Conservation (phyloP, 2,113 vertebrate genomes). For the Maccullochella peelii region DNA sequence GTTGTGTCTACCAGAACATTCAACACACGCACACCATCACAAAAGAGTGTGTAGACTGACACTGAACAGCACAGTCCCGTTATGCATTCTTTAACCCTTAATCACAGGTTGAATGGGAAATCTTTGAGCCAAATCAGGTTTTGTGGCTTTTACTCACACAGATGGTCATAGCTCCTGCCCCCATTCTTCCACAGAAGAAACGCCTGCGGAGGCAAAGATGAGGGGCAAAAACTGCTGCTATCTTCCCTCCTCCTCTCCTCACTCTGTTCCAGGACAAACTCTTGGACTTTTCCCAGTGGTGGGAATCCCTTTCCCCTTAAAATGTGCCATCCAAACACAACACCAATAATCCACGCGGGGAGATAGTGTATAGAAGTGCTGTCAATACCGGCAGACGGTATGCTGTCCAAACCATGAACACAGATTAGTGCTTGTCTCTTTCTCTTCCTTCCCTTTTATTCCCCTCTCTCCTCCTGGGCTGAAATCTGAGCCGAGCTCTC, state of each 20-base stretch:
- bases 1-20: conserved; percentile 2
- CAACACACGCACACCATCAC: conserved; percentile 30
- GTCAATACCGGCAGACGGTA: conserved; percentile 48
- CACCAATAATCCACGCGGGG: conserved; percentile 16
- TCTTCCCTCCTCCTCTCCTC: conserved; percentile 63
- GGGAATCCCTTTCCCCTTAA: conserved; percentile 23
- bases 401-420: conserved; percentile 54
- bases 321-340: conserved; percentile 42
- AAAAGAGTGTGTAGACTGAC: conserved; percentile 15
- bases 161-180: conserved; percentile 91
- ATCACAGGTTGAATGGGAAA: conserved; percentile 50
- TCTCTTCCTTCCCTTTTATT: conserved; percentile 65
- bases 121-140: conserved; percentile 31
- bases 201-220: conserved; percentile 67
- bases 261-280: conserved; percentile 56
- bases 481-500: conserved; percentile 83
- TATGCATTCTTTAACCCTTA: conserved; percentile 44
- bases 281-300: conserved; percentile 48
- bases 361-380: conserved; percentile 23
- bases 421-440: conserved; percentile 69
- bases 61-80: not conserved
- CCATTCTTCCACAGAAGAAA: conserved; percentile 85
- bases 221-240: conserved; percentile 57
- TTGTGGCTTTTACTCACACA: conserved; percentile 89
- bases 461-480: conserved; percentile 71